Evolutionary conservation across 1,140 invertebrate species (phyloP).

Genomic region (Phenacoccus solenopsis): DNA sequence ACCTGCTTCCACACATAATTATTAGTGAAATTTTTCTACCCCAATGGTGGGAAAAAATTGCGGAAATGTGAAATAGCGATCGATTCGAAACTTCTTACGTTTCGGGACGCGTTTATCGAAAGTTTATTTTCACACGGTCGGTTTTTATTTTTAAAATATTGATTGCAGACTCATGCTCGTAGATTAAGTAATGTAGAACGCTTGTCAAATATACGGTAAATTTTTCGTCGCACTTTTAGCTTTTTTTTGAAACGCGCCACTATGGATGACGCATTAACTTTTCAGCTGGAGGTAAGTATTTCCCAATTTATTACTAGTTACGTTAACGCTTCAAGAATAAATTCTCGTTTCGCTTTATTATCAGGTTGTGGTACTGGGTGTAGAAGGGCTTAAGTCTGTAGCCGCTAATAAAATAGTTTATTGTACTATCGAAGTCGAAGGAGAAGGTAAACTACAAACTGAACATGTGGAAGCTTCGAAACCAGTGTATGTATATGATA

Average conservation of each 20-base stretch:
- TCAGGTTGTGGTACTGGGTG: not conserved
- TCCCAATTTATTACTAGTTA: not conserved
- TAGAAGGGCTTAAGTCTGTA: constrained; percentile 1
- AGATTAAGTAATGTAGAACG: no score
- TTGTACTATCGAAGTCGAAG: constrained; percentile 8
- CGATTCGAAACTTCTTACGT: no score
- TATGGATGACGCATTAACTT: constrained; percentile 1
- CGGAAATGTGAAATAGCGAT: no score
- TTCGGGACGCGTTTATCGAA: no score
- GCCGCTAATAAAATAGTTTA: constrained; percentile 6
- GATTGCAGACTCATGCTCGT: no score
- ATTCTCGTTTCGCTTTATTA: not conserved
- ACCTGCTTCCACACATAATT: no score
- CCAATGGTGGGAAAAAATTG: no score
- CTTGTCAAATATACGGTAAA: no score
- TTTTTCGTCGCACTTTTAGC: no score
- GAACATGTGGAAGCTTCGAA: constrained; percentile 7
- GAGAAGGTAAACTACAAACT: constrained; percentile 5
- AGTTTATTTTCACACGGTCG: no score
- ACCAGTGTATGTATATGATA: not conserved
- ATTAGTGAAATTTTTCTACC: no score
- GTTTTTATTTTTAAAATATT: no score
- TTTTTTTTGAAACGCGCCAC: not conserved
- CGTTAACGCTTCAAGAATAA: not conserved
- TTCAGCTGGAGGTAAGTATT: not conserved